Evolutionary conservation across 2,797 vertebrate species (phyloP).

Genomic region (Platalea minor): DNA sequence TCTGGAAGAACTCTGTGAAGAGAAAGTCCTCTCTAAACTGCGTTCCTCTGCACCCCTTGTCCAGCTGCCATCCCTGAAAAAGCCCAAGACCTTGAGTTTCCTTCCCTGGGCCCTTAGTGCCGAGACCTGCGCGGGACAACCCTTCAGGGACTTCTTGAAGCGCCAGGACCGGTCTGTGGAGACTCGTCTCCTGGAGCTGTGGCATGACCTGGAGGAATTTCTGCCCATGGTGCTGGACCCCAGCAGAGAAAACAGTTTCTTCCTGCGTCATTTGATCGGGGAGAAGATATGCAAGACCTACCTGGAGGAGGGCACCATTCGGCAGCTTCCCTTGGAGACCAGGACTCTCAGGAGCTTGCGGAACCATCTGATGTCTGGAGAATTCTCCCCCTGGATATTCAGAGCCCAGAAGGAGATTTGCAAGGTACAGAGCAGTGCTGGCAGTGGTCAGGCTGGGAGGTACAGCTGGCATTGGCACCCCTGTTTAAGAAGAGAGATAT

Average conservation of each 20-base stretch:
- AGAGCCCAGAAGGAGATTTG: constrained; percentile 74
- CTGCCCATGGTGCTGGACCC: constrained; percentile 22
- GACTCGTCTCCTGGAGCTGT: constrained; percentile 67
- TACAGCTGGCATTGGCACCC: neutral
- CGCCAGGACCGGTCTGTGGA: neutral
- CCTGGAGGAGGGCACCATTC: constrained; percentile 36
- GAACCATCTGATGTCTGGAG: constrained; percentile 59
- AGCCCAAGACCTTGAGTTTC: constrained; percentile 27
- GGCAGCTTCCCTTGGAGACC: constrained; percentile 54
- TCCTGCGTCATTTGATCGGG: constrained; percentile 53
- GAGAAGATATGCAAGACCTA: constrained; percentile 70
- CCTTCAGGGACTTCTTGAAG: constrained; percentile 68
- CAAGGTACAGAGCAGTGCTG: constrained; percentile 53
- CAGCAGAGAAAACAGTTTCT: constrained; percentile 52
- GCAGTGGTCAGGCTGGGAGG: neutral
- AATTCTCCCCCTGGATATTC: constrained; percentile 72
- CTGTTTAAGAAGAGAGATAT: neutral
- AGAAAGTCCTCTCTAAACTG: neutral
- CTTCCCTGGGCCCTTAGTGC: constrained; percentile 72
- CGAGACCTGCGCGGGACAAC: constrained; percentile 59
- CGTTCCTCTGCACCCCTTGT: neutral
- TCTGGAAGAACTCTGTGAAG: constrained; percentile 9
- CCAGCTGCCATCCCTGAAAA: constrained; percentile 19
- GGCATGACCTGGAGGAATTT: constrained; percentile 75
- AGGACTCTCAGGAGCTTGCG: constrained; percentile 51